Percentiles rank a stretch among this genome's conserved stretches.
Conservation (phyloP, 2,797 vertebrate genomes). For the Amblyopsis hoosieri region DNA sequence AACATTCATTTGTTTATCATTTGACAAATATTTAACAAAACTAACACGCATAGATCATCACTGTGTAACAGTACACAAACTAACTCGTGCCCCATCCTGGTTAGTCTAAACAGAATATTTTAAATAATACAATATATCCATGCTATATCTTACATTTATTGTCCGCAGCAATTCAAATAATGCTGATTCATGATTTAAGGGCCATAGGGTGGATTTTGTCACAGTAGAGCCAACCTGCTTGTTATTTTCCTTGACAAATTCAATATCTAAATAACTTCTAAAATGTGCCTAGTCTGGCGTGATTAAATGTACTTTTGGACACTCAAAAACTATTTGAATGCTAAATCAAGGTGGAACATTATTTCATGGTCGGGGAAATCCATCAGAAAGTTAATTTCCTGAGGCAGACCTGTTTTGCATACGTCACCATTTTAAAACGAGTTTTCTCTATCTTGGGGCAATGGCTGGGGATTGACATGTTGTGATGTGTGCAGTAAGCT, state of each 20-base stretch:
- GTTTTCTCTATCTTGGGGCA: constrained; percentile 18
- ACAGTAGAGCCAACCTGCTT: constrained; percentile 16
- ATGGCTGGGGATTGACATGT: neutral
- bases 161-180: constrained; percentile 27
- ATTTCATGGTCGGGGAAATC: constrained; percentile 54
- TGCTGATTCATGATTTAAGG: neutral
- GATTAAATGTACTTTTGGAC: constrained; percentile 35
- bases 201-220: constrained; percentile 22
- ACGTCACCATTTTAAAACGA: constrained; percentile 29
- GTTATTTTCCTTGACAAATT: constrained; percentile 43
- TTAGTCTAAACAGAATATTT: no score
- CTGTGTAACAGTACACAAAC: neutral
- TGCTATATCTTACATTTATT: neutral
- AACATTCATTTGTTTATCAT: constrained; percentile 17
- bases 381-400: constrained; percentile 49
- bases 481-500: constrained; percentile 13
- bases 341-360: constrained; percentile 42
- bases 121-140: neutral
- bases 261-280: constrained; percentile 38
- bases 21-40: no score
- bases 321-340: constrained; percentile 45
- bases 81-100: no score
- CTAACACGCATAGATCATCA: neutral
- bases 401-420: constrained; percentile 38
- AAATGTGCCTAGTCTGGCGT: constrained; percentile 18